Percentiles rank a stretch among this genome's conserved stretches.
Evolutionary conservation across 2,113 vertebrate species (phyloP).

Genomic region (Coptodon rendalli): DNA sequence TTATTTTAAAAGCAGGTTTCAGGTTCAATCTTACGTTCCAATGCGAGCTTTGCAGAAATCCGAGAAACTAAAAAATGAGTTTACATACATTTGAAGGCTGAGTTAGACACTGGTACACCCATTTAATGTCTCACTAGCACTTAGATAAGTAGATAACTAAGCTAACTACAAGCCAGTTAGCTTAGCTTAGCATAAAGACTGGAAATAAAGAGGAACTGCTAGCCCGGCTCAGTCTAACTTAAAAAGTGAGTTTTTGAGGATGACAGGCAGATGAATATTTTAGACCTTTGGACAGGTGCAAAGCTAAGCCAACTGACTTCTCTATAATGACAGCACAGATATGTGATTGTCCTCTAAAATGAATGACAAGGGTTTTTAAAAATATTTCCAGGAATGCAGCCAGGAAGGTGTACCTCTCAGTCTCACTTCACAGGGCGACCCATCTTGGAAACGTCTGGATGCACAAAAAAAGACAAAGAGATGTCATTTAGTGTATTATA

Average conservation of each 20-base stretch:
- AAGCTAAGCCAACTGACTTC: neutral
- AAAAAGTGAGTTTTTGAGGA: neutral
- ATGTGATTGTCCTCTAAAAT: neutral
- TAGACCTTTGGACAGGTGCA: neutral
- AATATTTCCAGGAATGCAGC: neutral
- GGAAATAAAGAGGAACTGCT: neutral
- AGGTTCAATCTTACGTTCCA: neutral
- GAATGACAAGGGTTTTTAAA: neutral
- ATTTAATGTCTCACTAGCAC: neutral
- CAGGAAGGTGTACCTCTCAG: neutral
- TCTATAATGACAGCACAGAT: neutral
- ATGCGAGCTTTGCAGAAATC: neutral
- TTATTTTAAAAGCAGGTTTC: neutral
- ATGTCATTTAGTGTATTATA: neutral
- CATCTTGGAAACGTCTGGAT: conserved; percentile 57
- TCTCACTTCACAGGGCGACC: conserved; percentile 63
- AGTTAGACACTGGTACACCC: neutral
- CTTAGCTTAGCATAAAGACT: neutral
- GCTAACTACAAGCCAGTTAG: neutral
- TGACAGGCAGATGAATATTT: neutral
- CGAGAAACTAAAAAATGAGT: neutral
- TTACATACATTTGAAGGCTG: neutral
- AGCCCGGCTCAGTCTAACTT: neutral
- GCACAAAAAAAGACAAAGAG: conserved; percentile 40
- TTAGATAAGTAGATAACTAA: neutral